Conservation (phyloP, 2,888 invertebrate genomes). For the Mechanitis mazaeus region DNA sequence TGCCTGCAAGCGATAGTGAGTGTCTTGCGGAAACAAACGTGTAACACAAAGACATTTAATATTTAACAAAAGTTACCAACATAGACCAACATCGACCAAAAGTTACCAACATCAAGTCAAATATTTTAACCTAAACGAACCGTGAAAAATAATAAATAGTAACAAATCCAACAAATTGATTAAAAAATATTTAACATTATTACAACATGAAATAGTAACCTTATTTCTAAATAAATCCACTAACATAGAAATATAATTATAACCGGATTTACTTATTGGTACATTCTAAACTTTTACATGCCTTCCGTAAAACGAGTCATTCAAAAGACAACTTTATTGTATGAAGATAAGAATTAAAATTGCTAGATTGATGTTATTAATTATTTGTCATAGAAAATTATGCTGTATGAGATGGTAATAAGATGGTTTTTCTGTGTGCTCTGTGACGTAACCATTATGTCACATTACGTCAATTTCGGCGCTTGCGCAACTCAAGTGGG, state of each 20-base stretch:
- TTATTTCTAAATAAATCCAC: conserved; percentile 1
- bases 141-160: no score
- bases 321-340: neutral
- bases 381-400: conserved; percentile 5
- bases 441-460: conserved; percentile 26
- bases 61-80: no score
- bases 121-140: no score
- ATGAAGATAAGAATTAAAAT: neutral
- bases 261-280: conserved; percentile 6
- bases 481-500: conserved; percentile 26
- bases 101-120: no score
- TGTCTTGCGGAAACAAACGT: neutral
- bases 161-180: no score
- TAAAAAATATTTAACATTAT: neutral
- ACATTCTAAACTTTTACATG: neutral
- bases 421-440: conserved; percentile 12
- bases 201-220: neutral
- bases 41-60: no score
- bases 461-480: conserved; percentile 22
- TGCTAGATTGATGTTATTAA: no score
- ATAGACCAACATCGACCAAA: no score
- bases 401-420: conserved; percentile 6
- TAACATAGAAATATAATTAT: neutral
- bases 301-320: neutral
- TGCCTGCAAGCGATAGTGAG: neutral